Conservation (phyloP, 2,797 vertebrate genomes). For the Setipinna tenuifilis region DNA sequence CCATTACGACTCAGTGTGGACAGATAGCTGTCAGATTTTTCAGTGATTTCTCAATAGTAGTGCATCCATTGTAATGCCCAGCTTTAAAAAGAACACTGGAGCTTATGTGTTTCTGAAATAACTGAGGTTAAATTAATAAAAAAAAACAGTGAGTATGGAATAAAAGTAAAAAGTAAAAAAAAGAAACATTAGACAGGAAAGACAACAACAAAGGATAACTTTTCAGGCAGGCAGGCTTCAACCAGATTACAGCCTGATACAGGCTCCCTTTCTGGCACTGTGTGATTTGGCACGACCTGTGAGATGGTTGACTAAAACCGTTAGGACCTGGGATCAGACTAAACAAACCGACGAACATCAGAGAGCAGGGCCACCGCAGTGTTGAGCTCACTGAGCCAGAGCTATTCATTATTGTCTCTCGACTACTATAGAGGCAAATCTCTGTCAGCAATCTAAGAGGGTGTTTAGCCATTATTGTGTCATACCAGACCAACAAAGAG, state of each 20-base stretch:
- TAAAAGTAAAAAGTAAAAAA: background rate
- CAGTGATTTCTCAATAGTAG: background rate
- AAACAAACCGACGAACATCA: background rate
- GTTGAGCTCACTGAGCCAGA: background rate
- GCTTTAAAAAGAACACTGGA: background rate
- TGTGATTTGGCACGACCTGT: background rate
- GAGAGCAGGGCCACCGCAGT: background rate
- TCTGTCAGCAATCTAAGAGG: background rate
- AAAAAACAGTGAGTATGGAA: background rate
- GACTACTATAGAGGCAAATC: background rate
- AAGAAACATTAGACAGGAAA: background rate
- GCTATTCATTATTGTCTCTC: background rate
- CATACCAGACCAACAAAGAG: background rate
- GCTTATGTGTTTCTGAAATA: no score
- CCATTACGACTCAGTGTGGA: background rate
- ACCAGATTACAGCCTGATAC: conserved; percentile 3
- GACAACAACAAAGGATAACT: background rate
- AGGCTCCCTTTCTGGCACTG: background rate
- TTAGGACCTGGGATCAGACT: background rate
- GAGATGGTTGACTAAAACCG: background rate
- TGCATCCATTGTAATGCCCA: background rate
- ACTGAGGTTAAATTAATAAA: background rate
- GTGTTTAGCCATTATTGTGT: background rate
- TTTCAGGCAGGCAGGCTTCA: background rate
- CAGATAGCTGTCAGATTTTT: background rate